Evolutionary conservation across 2,888 invertebrate genomes (phyloP), one percentile per base, ranked within the genome.

Genomic region (Chrysotoxum bicinctum): DNA sequence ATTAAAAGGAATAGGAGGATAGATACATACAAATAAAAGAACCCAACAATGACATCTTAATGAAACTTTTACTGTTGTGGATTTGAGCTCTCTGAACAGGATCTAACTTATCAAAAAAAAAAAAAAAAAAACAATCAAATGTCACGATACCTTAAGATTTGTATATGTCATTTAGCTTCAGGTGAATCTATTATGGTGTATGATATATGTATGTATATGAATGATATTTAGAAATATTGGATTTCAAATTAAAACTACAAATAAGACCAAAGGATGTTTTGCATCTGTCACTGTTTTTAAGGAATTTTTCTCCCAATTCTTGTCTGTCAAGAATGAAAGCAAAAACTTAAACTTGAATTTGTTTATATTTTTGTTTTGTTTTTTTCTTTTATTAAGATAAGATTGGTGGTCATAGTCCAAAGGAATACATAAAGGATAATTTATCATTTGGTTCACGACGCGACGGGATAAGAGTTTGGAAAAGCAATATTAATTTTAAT

Each of bases 141-240:
- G 52, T 62, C 75, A 54, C 54, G 75, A n/a, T n/a, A 40, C 52
- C n/a, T 23, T 56, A 37, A 77, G 54, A 58, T 60, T 73, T 60
- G 52, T 52, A 73, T 81, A 66, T 77, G 82, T 77, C 68, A 82
- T 52, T 72, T 43, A 40, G 82, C 72, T 73, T 60, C 19, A 30
- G 73, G 82, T 72, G 45, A 77, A 60, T 54, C 48, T 32, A n/a
- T n/a, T n/a, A n/a, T n/a, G n/a, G n/a, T n/a, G n/a, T n/a, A n/a
- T n/a, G n/a, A n/a, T 37, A 3, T 23, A 10, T 26, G 9, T 9
- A 1, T 14, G 26, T 9, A 1, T 0, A 26, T 14, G 5, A 14
- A 6, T 14, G 2, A 26, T n/a, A 8, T 26, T 23, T 9, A 45
- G 48, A 56, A 45, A 50, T 60, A 45, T 60, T 43, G 26, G 30